These are phyloP conservation scores for Fulica atra DNA, from an alignment of 2,113 vertebrate genomes.

Conservation along the genomic window DNA sequence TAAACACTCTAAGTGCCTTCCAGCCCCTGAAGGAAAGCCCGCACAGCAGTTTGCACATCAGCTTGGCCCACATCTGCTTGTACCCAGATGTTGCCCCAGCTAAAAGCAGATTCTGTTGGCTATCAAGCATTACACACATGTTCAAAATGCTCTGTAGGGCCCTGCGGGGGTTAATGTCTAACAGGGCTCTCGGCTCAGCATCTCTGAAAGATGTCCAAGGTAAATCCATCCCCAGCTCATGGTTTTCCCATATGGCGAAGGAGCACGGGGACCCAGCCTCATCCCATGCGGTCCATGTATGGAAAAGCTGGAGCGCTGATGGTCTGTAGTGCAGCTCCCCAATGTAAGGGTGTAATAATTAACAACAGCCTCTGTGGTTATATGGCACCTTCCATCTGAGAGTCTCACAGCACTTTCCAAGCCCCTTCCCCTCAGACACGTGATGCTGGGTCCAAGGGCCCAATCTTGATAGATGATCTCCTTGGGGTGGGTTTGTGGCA, in stretches of 20 bases:
- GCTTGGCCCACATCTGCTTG: neutral
- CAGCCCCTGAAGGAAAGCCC: neutral
- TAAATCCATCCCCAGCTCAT: neutral
- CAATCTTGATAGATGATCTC: neutral
- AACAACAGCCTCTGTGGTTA: conserved; percentile 24
- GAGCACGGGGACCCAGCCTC: neutral
- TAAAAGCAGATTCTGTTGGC: neutral
- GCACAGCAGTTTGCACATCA: neutral
- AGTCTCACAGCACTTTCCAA: neutral
- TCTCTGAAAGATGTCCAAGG: conserved; percentile 15
- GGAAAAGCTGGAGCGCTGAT: neutral
- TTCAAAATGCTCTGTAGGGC: neutral
- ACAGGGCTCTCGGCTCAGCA: neutral
- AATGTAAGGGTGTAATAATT: neutral
- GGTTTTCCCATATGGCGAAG: neutral
- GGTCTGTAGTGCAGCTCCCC: neutral
- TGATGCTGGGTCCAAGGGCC: neutral
- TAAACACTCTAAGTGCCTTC: neutral
- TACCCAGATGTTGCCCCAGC: neutral
- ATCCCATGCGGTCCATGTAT: neutral
- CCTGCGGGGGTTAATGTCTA: neutral
- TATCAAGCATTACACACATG: neutral
- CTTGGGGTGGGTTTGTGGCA: neutral
- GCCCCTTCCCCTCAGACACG: neutral
- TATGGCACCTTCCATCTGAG: neutral